Conservation (phyloP, 2,797 vertebrate species). For the Perodicticus potto region DNA sequence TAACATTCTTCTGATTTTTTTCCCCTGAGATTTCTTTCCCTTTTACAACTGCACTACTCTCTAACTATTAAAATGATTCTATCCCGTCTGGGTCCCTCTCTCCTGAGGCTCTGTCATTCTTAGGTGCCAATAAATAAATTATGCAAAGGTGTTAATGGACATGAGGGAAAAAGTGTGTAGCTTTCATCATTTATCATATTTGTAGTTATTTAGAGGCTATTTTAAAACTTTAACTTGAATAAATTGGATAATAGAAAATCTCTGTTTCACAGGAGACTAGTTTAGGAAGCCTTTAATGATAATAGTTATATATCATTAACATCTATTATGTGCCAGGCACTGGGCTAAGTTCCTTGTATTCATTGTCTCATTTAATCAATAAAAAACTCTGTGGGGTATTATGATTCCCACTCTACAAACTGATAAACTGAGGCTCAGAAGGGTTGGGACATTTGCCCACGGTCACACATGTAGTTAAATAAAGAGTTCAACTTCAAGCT, state of each 20-base stretch:
- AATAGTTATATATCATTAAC: neutral
- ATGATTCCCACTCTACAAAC: neutral
- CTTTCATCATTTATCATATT: neutral
- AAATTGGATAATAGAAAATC: neutral
- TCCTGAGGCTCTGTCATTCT: neutral
- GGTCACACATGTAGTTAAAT: neutral
- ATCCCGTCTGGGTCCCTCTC: neutral
- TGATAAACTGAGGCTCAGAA: neutral
- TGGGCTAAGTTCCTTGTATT: neutral
- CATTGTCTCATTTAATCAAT: neutral
- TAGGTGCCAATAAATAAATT: constrained; percentile 22
- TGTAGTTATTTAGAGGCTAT: constrained; percentile 1
- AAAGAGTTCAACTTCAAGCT: neutral
- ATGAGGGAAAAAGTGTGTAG: neutral
- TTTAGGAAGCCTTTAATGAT: neutral
- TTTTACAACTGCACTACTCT: neutral
- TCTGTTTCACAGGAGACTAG: neutral
- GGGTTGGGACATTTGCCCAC: neutral
- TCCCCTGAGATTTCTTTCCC: neutral
- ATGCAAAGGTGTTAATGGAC: neutral
- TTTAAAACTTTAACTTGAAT: neutral
- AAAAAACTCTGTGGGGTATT: neutral
- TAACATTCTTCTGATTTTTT: neutral
- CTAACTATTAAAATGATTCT: constrained; percentile 11
- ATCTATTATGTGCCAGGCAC: neutral